Evolutionary conservation across 1,140 invertebrate genomes (phyloP).

Genomic region (Oryzaephilus surinamensis): DNA sequence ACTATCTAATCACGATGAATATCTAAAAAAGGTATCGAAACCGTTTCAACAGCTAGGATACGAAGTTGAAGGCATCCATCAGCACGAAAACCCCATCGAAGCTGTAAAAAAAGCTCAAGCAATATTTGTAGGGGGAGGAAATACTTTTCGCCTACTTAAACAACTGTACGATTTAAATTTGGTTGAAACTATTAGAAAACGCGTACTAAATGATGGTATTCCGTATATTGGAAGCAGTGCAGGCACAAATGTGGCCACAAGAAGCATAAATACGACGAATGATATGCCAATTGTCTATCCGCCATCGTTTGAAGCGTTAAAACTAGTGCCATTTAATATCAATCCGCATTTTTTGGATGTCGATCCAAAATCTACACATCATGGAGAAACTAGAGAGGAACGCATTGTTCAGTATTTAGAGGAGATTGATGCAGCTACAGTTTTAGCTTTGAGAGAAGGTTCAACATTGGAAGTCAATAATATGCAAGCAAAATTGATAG

Average conservation of each 20-base stretch:
- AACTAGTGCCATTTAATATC: conserved; percentile 72
- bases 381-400: conserved; percentile 60
- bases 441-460: not conserved
- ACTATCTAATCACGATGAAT: conserved; percentile 51
- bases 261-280: conserved; percentile 70
- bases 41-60: conserved; percentile 53
- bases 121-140: conserved; percentile 72
- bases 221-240: conserved; percentile 74
- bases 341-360: conserved; percentile 74
- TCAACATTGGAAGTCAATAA: not conserved
- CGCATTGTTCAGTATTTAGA: not conserved
- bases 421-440: not conserved
- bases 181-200: conserved; percentile 50
- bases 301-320: conserved; percentile 59
- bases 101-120: conserved; percentile 54
- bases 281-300: conserved; percentile 79
- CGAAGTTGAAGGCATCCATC: conserved; percentile 53
- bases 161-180: conserved; percentile 58
- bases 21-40: conserved; percentile 50
- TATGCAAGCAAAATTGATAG: not conserved
- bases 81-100: conserved; percentile 39
- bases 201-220: conserved; percentile 51
- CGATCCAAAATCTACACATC: conserved; percentile 50
- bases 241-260: conserved; percentile 71
- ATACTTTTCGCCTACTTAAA: conserved; percentile 66